phyloP scores from a whole-genome alignment of 2,113 vertebrate species.

The Tympanuchus pallidicinctus region DNA sequence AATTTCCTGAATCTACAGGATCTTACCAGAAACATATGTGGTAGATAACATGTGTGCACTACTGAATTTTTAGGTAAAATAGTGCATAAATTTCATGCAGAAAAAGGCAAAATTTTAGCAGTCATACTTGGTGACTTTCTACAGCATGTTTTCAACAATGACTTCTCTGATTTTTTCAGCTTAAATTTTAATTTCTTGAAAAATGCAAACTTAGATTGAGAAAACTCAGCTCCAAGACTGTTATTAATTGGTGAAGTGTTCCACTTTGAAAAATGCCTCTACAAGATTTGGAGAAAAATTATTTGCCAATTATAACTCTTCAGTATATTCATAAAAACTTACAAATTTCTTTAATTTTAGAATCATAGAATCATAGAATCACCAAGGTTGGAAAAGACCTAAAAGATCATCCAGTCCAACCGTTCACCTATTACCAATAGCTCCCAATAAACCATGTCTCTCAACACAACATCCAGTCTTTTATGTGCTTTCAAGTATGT shows the following conservation, averaged over 20 bases:
- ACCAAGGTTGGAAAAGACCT: no score
- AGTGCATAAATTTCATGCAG: neutral
- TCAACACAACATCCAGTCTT: no score
- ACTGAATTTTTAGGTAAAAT: neutral
- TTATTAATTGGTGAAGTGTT: neutral
- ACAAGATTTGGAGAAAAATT: neutral
- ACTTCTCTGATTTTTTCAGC: neutral
- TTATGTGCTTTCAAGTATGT: neutral
- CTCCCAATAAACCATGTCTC: no score
- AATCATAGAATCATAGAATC: no score
- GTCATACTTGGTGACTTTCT: neutral
- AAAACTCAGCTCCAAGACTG: neutral
- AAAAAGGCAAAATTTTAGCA: neutral
- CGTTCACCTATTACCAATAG: no score
- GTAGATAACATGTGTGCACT: neutral
- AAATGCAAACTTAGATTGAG: neutral
- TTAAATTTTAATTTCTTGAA: neutral
- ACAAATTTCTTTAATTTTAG: neutral
- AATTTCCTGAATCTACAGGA: neutral
- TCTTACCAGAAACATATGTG: neutral
- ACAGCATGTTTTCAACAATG: neutral
- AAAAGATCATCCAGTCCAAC: no score
- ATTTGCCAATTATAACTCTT: neutral
- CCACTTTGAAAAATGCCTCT: neutral
- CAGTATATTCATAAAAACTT: neutral